These are phyloP conservation scores for Bombus sylvicola DNA, from an alignment of 1,140 invertebrate genomes.

Conservation along the genomic window DNA sequence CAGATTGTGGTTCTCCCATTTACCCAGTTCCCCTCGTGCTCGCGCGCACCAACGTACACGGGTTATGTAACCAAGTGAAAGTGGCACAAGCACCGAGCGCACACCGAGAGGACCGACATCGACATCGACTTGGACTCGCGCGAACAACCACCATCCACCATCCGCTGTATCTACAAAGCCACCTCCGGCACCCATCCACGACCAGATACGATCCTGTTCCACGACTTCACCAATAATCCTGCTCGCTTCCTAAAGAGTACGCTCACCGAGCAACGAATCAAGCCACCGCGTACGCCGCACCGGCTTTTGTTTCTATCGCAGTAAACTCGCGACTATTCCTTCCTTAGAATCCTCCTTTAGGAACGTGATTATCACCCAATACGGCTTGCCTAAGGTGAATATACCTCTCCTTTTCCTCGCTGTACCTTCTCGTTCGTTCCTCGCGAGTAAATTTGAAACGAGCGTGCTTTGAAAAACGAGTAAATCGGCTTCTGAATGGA, in stretches of 20 bases:
- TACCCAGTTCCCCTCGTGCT: conserved; percentile 80
- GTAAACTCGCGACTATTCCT: neutral
- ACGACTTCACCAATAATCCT: conserved; percentile 30
- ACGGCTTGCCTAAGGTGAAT: conserved; percentile 2
- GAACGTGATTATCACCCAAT: conserved; percentile 11
- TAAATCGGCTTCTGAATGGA: conserved; percentile 20
- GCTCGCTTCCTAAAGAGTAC: conserved; percentile 30
- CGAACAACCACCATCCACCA: conserved; percentile 62
- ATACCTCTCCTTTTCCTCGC: neutral
- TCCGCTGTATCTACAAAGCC: conserved; percentile 40
- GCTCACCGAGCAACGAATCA: neutral
- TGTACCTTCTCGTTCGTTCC: too few relatives aligned
- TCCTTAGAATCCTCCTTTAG: conserved; percentile 8
- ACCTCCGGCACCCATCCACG: conserved; percentile 57
- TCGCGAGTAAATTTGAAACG: conserved; percentile 16
- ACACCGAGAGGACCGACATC: conserved; percentile 63
- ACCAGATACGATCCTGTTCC: conserved; percentile 59
- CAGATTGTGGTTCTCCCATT: conserved; percentile 82
- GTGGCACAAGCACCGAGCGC: conserved; percentile 79
- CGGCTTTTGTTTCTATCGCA: neutral
- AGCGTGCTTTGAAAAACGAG: neutral
- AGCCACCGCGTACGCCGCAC: neutral
- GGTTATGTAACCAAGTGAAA: conserved; percentile 83
- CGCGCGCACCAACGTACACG: conserved; percentile 67
- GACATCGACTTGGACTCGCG: conserved; percentile 53